Conservation (phyloP, 2,113 vertebrate species). For the Hassar affinis region DNA sequence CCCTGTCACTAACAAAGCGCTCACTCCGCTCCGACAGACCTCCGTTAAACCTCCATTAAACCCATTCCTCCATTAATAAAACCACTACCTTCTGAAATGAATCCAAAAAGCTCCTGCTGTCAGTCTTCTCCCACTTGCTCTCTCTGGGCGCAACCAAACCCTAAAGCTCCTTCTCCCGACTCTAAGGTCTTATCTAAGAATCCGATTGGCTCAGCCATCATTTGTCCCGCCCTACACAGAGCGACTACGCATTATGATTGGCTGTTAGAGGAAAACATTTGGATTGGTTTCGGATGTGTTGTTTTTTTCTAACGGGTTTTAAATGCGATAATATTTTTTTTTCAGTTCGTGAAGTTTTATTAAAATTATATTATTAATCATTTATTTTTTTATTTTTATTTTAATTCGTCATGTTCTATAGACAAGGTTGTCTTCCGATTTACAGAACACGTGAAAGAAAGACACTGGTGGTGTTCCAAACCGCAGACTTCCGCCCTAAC, state of each 20-base stretch:
- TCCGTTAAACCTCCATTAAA: too few species aligned
- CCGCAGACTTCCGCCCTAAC: background rate
- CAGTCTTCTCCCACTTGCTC: conserved; percentile 44
- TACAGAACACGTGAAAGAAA: background rate
- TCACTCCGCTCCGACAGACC: background rate
- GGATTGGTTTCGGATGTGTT: too few species aligned
- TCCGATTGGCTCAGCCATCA: background rate
- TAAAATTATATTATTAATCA: too few species aligned
- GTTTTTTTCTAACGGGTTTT: background rate
- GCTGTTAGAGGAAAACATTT: background rate
- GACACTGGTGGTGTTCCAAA: background rate
- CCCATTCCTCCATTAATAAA: background rate
- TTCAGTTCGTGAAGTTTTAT: background rate
- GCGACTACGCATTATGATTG: background rate
- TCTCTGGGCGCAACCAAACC: conserved; percentile 57
- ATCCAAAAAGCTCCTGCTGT: background rate
- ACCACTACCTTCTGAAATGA: conserved; percentile 1
- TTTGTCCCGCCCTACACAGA: background rate
- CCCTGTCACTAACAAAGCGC: background rate
- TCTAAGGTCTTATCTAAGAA: background rate
- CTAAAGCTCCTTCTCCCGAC: conserved; percentile 23
- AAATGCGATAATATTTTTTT: background rate
- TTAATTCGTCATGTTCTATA: background rate
- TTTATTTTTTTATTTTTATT: background rate
- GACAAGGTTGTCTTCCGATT: background rate